A percentile compares a stretch with the other conserved stretches of the same genome.
These are phyloP conservation scores for Atractosteus spatula DNA, from an alignment of 2,113 vertebrate species.

Conservation along the genomic window DNA sequence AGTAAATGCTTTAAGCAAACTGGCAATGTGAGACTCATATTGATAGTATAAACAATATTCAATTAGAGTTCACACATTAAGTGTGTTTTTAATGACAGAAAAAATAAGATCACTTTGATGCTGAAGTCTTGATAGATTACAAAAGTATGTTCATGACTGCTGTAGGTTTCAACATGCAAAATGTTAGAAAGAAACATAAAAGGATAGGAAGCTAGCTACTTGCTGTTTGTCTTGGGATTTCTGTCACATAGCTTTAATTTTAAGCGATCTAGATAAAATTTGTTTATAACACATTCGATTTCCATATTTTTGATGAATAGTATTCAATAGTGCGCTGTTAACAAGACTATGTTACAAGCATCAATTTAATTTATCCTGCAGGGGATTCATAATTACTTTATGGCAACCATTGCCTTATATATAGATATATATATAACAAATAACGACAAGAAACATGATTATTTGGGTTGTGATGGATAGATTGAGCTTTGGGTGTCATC, in stretches of 20 bases:
- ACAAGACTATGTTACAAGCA: constrained; percentile 4
- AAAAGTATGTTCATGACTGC: too few relatives aligned
- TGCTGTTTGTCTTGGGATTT: too few relatives aligned
- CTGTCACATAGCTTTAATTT: neutral
- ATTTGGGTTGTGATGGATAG: constrained; percentile 7
- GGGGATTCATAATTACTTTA: constrained; percentile 5
- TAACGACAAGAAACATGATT: neutral
- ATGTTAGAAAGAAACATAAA: too few relatives aligned
- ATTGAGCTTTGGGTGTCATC: neutral
- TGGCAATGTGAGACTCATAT: too few relatives aligned
- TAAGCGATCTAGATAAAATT: neutral
- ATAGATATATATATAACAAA: constrained; percentile 2
- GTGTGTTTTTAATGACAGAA: too few relatives aligned
- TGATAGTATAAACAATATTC: too few relatives aligned
- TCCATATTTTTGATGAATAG: neutral
- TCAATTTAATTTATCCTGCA: constrained; percentile 3
- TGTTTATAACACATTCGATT: neutral
- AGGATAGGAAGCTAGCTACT: too few relatives aligned
- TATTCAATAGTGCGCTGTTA: neutral
- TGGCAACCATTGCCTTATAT: neutral
- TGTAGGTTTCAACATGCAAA: too few relatives aligned
- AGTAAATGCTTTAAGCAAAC: too few relatives aligned
- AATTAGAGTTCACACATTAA: too few relatives aligned
- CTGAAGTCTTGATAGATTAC: too few relatives aligned
- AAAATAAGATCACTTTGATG: too few relatives aligned